A percentile compares a stretch with the other conserved stretches of the same genome.
These are phyloP conservation scores for Ethmia dodecea DNA, from an alignment of 2,888 invertebrate species.

Conservation along the genomic window DNA sequence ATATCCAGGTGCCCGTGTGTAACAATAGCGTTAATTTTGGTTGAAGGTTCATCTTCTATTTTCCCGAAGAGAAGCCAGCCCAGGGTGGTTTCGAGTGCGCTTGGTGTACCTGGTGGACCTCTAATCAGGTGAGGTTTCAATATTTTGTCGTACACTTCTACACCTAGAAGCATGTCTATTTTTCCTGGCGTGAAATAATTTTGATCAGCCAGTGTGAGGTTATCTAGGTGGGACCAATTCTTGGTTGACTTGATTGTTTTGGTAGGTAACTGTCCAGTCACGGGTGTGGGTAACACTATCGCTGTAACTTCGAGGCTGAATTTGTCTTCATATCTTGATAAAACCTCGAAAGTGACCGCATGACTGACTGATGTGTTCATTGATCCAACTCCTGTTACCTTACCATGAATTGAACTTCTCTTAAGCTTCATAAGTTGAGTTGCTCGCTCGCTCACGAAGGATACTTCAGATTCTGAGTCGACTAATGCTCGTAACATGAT, in stretches of 20 bases:
- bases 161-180: constrained; percentile 23
- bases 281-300: background rate
- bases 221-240: constrained; percentile 1
- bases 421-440: constrained; percentile 15
- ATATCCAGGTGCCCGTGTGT: background rate
- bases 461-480: constrained; percentile 18
- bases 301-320: background rate
- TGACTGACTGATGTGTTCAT: constrained; percentile 7
- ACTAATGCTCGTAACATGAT: constrained; percentile 13
- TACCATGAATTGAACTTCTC: constrained; percentile 6
- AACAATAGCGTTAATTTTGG: background rate
- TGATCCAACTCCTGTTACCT: constrained; percentile 7
- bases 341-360: constrained; percentile 4
- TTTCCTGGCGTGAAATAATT: constrained; percentile 15
- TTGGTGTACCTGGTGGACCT: constrained; percentile 20
- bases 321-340: constrained; percentile 3
- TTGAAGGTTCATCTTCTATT: constrained; percentile 1
- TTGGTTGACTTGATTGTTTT: background rate
- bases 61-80: constrained; percentile 22
- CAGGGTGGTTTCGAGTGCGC: constrained; percentile 20
- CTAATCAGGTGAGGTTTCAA: constrained; percentile 15
- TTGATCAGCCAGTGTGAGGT: constrained; percentile 20
- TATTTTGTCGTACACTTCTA: constrained; percentile 19
- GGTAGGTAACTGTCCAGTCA: background rate
- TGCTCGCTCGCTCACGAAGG: constrained; percentile 19